Conservation (phyloP, 37 sponge, comb jelly and placozoan species). For the Hexactinellida sp. region DNA sequence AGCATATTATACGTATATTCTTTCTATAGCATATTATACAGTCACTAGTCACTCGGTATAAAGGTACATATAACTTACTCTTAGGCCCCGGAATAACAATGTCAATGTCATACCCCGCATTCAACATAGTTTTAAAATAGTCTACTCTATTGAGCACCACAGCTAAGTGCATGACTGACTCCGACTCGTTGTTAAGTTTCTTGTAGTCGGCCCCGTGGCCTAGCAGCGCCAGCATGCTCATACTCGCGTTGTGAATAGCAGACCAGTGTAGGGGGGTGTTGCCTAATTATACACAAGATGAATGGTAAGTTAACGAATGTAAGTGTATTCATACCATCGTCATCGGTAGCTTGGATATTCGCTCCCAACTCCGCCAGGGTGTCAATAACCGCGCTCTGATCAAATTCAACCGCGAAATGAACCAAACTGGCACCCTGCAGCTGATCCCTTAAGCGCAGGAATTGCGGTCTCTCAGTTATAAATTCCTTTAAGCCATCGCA, state of each 20-base stretch:
- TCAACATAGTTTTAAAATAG: not conserved
- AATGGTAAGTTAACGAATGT: not conserved
- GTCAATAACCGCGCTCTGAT: not conserved
- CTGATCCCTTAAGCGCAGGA: not conserved
- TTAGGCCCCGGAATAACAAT: not conserved
- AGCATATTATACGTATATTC: not conserved
- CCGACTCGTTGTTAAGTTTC: conserved; percentile 18
- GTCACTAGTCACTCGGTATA: too few species aligned
- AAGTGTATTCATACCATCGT: conserved; percentile 28
- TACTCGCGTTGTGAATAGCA: conserved; percentile 15
- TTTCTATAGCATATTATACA: too few species aligned
- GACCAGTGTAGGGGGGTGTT: conserved; percentile 70
- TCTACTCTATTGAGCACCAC: not conserved
- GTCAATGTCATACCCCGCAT: not conserved
- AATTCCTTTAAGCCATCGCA: not conserved
- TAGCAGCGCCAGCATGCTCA: conserved; percentile 38
- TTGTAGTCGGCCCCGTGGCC: conserved; percentile 28
- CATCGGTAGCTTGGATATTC: conserved; percentile 34
- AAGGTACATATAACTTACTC: not conserved
- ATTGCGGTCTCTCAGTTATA: not conserved
- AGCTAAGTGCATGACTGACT: conserved; percentile 10
- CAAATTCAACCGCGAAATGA: not conserved
- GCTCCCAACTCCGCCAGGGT: conserved; percentile 19
- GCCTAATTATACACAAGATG: not conserved
- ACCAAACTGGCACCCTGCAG: not conserved